Conservation (phyloP, 2,888 invertebrate genomes). For the Callyntrura guangdongensis region DNA sequence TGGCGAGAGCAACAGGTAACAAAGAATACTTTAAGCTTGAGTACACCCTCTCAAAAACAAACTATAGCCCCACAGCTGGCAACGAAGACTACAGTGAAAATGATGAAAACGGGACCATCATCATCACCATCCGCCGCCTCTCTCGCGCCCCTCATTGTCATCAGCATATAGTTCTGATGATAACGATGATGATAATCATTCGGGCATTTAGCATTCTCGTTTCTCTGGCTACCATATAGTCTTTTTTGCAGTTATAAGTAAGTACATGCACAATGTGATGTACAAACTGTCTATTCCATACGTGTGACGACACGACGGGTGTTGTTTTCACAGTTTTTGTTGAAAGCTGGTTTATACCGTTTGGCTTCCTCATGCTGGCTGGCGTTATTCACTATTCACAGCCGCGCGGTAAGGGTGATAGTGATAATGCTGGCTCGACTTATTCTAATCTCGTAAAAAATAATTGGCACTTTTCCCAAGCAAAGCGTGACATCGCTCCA, state of each 20-base stretch:
- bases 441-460: constrained; percentile 80
- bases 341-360: constrained; percentile 41
- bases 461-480: constrained; percentile 84
- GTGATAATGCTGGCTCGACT: constrained; percentile 19
- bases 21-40: no score
- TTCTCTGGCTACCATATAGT: not conserved
- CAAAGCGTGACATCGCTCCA: constrained; percentile 55
- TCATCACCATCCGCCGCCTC: constrained; percentile 1
- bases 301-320: constrained; percentile 14
- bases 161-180: constrained; percentile 21
- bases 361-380: no score
- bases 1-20: constrained; percentile 81
- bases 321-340: constrained; percentile 32
- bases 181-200: not conserved
- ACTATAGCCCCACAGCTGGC: no score
- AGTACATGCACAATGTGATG: no score
- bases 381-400: no score
- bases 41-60: no score
- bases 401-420: no score
- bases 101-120: constrained; percentile 50
- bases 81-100: no score
- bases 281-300: no score
- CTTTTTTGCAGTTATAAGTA: no score
- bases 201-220: not conserved
- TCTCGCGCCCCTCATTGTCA: not conserved